Evolutionary conservation across 1,140 invertebrate genomes (phyloP), one percentile per base, ranked within the genome.

Genomic region (Magallana angulata): DNA sequence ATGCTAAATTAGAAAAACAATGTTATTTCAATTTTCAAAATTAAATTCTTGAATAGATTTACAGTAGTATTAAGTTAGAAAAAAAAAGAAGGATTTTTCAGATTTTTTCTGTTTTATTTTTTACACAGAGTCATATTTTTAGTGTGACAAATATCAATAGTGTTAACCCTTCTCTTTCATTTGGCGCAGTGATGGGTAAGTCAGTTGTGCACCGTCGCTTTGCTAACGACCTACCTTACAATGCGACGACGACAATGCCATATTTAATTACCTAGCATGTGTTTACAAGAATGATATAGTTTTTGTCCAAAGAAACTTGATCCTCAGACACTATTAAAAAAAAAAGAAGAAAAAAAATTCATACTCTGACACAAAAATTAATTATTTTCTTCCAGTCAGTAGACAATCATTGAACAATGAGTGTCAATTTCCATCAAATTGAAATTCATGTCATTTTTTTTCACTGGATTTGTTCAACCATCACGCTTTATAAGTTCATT

Each of bases 151-250:
- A 14, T 48, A 36, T 12, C 68, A 76, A 18, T 12, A 36, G 9
- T 76, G 68, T 24, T 76, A 76, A 76, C 68, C 68, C 30, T 76
- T 30, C 36, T 76, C 68, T 76, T 76, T 76, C 68, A 76, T 76
- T 76, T 76, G 68, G 68, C 24, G 68, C 68, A 76, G 68, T 76
- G 24, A 76, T 76, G 68, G 68, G 68, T 76, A 36, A 76, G 68
- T 76, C 24, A 76, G 36, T 30, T 76, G 7, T 76, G 68, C 68
- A 76, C 68, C 24, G 24, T 76, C 18, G 24, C 68, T 30, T 48
- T 76, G 68, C 68, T 76, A 76, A 24, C 36, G 68, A 76, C 68
- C 24, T 76, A 76, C 36, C 36, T 76, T 76, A 76, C 68, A 30
- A 48, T 71, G 18, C 18, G 18, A 71, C 64, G 3, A 30, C 36